phyloP scores from a whole-genome alignment of 2,888 invertebrate species.

The Cetonia aurata region DNA sequence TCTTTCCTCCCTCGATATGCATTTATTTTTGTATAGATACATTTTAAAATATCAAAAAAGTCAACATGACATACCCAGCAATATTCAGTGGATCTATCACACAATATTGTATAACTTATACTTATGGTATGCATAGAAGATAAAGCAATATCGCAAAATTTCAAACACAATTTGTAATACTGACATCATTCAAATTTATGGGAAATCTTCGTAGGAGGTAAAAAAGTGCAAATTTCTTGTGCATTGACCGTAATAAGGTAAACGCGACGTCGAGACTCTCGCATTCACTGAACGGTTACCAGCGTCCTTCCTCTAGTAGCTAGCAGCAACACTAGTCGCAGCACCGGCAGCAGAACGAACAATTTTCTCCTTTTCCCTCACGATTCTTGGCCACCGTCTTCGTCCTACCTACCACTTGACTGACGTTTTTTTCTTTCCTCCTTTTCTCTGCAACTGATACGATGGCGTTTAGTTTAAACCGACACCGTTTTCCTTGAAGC shows the following conservation, averaged over 20 bases:
- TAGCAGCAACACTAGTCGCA: background rate
- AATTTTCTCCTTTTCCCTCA: constrained; percentile 7
- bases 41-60: no score
- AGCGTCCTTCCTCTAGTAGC: constrained; percentile 5
- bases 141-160: no score
- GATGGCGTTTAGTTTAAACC: constrained; percentile 39
- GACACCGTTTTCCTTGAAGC: constrained; percentile 42
- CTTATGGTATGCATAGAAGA: no score
- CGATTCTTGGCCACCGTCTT: constrained; percentile 19
- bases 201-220: background rate
- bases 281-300: constrained; percentile 1
- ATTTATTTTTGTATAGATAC: no score
- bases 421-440: constrained; percentile 8
- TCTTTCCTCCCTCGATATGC: no score
- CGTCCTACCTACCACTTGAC: constrained; percentile 10
- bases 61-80: no score
- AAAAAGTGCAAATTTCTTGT: constrained; percentile 15
- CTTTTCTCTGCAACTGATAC: constrained; percentile 24
- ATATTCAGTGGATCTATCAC: no score
- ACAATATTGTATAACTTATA: no score
- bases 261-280: constrained; percentile 3
- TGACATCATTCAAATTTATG: background rate
- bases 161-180: background rate
- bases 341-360: background rate
- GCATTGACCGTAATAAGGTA: constrained; percentile 20